A percentile compares a stretch with the other conserved stretches of the same genome.
Evolutionary conservation across 2,888 invertebrate genomes (phyloP).

Genomic region (Phrixothrix hirtus): DNA sequence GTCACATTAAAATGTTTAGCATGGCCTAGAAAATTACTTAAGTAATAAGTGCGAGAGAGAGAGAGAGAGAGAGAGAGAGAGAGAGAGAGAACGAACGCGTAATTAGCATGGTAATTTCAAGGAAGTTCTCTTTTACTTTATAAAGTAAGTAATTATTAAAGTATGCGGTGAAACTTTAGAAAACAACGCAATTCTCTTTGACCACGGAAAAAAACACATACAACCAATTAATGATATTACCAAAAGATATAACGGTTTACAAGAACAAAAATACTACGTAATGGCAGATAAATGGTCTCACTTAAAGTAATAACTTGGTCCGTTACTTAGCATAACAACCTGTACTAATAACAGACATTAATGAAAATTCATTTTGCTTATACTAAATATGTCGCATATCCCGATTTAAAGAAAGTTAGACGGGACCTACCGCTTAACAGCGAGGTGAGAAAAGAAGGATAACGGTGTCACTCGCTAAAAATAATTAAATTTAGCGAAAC

Average conservation of each 20-base stretch:
- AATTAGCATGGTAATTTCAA: background rate
- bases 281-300: constrained; percentile 26
- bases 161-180: background rate
- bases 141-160: background rate
- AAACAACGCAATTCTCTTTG: background rate
- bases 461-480: constrained; percentile 7
- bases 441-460: background rate
- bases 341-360: constrained; percentile 30
- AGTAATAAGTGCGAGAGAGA: too few relatives aligned
- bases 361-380: constrained; percentile 21
- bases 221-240: constrained; percentile 11
- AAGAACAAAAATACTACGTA: constrained; percentile 19
- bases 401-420: too few relatives aligned
- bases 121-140: background rate
- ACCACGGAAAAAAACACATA: background rate
- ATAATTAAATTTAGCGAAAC: constrained; percentile 19
- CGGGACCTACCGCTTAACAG: too few relatives aligned
- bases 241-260: constrained; percentile 13
- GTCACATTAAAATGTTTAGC: background rate
- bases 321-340: constrained; percentile 28
- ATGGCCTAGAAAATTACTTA: background rate
- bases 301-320: constrained; percentile 27
- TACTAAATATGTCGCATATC: constrained; percentile 14
- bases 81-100: too few relatives aligned
- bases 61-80: too few relatives aligned